These are phyloP conservation scores for Pyrgus malvae DNA, from an alignment of 2,888 invertebrate genomes.

Conservation along the genomic window DNA sequence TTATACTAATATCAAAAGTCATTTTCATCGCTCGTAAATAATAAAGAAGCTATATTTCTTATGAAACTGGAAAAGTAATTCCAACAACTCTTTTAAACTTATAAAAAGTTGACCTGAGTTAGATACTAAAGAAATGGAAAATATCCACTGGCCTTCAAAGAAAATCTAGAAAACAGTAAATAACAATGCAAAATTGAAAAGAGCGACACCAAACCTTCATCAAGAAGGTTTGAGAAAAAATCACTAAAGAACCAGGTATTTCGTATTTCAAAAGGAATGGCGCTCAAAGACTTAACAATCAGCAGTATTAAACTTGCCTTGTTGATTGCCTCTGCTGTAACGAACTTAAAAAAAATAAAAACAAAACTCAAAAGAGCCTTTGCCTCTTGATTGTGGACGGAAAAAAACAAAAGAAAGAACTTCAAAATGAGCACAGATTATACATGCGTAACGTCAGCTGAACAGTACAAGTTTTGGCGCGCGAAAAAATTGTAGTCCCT, in stretches of 20 bases:
- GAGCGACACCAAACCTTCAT: constrained; percentile 20
- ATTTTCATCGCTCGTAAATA: no score
- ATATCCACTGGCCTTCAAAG: constrained; percentile 1
- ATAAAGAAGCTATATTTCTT: not conserved
- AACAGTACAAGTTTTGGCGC: constrained; percentile 35
- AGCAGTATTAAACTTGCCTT: constrained; percentile 26
- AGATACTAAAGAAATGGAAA: not conserved
- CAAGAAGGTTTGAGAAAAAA: constrained; percentile 15
- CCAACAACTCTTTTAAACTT: not conserved
- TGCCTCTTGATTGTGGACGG: constrained; percentile 37
- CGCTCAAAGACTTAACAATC: constrained; percentile 29
- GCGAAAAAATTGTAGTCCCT: constrained; percentile 26
- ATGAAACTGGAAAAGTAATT: constrained; percentile 5
- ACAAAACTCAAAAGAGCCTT: constrained; percentile 35
- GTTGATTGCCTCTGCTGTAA: constrained; percentile 28
- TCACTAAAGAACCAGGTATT: constrained; percentile 19
- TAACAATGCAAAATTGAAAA: constrained; percentile 22
- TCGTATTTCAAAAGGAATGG: constrained; percentile 24
- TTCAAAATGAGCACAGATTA: constrained; percentile 52
- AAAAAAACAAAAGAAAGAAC: constrained; percentile 43
- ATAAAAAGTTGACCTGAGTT: constrained; percentile 16
- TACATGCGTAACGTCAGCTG: constrained; percentile 56
- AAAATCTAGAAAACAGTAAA: constrained; percentile 11
- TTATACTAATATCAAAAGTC: no score
- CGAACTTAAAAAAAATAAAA: constrained; percentile 30